Evolutionary conservation across 2,113 vertebrate species (phyloP).

Genomic region (Halichoeres trimaculatus): DNA sequence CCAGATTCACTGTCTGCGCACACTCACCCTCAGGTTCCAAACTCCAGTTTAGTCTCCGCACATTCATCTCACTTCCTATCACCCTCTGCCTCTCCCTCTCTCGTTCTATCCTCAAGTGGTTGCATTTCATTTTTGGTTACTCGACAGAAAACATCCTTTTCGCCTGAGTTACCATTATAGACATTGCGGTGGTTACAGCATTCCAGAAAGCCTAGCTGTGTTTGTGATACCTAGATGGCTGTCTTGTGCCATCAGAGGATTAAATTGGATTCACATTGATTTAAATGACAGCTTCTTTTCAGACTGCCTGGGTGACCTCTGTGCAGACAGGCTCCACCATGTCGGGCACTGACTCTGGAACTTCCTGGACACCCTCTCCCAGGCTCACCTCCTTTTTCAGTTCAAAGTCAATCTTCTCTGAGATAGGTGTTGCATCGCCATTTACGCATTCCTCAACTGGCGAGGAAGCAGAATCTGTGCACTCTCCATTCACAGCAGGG

Average conservation of each 20-base stretch:
- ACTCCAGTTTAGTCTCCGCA: conserved; percentile 26
- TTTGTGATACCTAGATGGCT: conserved; percentile 61
- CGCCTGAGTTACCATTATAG: conserved; percentile 71
- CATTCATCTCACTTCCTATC: conserved; percentile 29
- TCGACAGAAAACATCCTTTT: conserved; percentile 68
- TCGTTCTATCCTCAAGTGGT: conserved; percentile 69
- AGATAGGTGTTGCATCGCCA: conserved; percentile 62
- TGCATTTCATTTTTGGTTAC: conserved; percentile 74
- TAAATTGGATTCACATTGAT: conserved; percentile 66
- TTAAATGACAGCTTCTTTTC: conserved; percentile 58
- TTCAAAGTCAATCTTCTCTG: conserved; percentile 77
- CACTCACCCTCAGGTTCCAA: conserved; percentile 39
- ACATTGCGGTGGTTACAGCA: conserved; percentile 62
- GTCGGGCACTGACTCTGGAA: conserved; percentile 61
- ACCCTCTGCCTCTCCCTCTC: conserved; percentile 17
- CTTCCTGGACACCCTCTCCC: conserved; percentile 64
- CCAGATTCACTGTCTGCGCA: conserved; percentile 35
- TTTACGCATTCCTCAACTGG: conserved; percentile 76
- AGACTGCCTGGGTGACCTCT: conserved; percentile 77
- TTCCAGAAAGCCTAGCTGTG: conserved; percentile 65
- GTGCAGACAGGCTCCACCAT: conserved; percentile 69
- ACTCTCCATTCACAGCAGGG: conserved; percentile 73
- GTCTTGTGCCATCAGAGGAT: conserved; percentile 58
- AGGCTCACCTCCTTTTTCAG: conserved; percentile 81
- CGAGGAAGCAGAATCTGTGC: conserved; percentile 41